These are phyloP conservation scores for Drosophila carrolli DNA, from an alignment of 1,140 invertebrate species.

Conservation along the genomic window DNA sequence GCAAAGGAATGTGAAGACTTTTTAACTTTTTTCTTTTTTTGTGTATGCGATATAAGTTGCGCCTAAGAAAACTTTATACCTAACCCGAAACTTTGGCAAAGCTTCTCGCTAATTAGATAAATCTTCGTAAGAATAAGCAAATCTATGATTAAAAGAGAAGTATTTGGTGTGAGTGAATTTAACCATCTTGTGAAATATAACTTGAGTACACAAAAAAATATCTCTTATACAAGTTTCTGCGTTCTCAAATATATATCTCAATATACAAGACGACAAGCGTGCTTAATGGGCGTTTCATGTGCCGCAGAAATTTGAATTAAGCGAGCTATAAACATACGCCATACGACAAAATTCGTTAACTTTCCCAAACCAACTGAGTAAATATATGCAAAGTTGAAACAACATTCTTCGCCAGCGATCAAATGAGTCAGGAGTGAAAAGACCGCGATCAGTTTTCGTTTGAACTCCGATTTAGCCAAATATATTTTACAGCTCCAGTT, in stretches of 20 bases:
- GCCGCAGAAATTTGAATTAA: constrained; percentile 56
- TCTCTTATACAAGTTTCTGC: neutral
- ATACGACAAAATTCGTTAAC: constrained; percentile 15
- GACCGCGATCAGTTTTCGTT: constrained; percentile 20
- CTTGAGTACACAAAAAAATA: neutral
- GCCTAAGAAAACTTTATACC: no score
- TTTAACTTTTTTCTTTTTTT: no score
- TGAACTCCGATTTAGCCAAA: constrained; percentile 22
- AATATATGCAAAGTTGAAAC: constrained; percentile 50
- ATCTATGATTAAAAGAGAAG: no score
- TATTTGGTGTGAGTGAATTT: no score
- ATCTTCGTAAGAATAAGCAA: no score
- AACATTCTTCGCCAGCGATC: constrained; percentile 44
- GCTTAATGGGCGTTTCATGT: constrained; percentile 49
- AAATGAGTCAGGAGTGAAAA: constrained; percentile 25
- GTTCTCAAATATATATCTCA: neutral
- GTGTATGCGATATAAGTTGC: no score
- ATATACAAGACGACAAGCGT: neutral
- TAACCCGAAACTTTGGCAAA: no score
- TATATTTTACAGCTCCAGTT: neutral
- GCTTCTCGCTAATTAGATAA: no score
- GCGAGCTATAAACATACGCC: constrained; percentile 10
- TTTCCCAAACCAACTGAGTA: constrained; percentile 49
- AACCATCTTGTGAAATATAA: no score
- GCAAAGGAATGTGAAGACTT: no score